phyloP scores from a whole-genome alignment of 1,140 invertebrate species.

The Papilio polyxenes region DNA sequence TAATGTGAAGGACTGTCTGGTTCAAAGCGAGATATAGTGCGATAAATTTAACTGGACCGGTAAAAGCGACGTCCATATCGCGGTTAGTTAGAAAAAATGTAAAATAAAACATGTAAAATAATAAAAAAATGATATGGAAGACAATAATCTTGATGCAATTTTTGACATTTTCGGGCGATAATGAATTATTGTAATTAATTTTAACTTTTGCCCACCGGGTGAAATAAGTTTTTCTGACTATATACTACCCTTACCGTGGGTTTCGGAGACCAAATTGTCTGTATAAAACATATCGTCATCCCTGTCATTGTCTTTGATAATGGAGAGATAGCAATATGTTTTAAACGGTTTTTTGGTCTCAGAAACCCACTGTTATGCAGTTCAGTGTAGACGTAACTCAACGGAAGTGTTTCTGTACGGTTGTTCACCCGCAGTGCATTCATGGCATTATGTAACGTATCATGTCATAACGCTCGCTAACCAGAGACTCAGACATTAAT shows the following conservation, averaged over 20 bases:
- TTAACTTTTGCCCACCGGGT: background rate
- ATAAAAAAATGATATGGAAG: background rate
- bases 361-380: background rate
- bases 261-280: no score
- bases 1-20: constrained; percentile 21
- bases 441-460: constrained; percentile 3
- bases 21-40: background rate
- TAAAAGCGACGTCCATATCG: background rate
- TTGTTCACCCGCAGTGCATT: constrained; percentile 10
- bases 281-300: no score
- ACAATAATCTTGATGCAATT: background rate
- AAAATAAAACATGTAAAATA: background rate
- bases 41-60: background rate
- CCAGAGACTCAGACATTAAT: background rate
- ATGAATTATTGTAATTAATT: background rate
- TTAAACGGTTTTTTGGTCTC: no score
- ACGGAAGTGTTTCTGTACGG: constrained; percentile 3
- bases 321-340: no score
- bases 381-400: background rate
- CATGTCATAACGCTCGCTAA: background rate
- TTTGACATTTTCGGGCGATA: background rate
- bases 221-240: background rate
- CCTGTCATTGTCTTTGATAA: no score
- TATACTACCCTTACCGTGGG: background rate
- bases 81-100: background rate